Base-by-base conservation (phyloP, 2,113 vertebrate genomes). In the Macroglossus sobrinus region DNA sequence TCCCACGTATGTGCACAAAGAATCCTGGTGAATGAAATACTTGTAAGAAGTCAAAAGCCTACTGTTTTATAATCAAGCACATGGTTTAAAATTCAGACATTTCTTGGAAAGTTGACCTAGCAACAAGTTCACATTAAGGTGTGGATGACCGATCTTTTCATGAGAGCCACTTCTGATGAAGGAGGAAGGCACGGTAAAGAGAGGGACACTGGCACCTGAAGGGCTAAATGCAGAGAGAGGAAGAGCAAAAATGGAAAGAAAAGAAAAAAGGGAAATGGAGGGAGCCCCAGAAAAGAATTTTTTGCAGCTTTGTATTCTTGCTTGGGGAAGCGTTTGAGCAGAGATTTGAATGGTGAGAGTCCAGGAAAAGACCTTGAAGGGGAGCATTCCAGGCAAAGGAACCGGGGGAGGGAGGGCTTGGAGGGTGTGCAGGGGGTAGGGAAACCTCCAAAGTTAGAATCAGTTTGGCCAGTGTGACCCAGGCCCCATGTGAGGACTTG, bases 1-100 rank as follows among this genome's bases (percentile, higher is more conserved):
- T 59, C 13, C 18, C 38, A n/a, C 21, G 10, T 5, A 74, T 0
- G 33, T 0, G 19, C n/a, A 69, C 40, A 11, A 3, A 61, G 2
- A 16, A 82, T 71, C 35, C 64, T 35, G 43, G 47, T 53, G 35
- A 24, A 40, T 33, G 30, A 40, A 47, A 63, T 38, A 28, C 19
- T 59, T 71, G 59, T 57, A 85, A 55, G 81, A 79, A 91, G 35
- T 22, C 5, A 4, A 88, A 80, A 89, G 3, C 22, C 45, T 64
- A 40, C 40, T 24, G 40, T 79, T 81, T 66, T 81, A 63, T 59
- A 85, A 53, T 89, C 55, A 84, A 30, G 40, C 12, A 22, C 50
- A 38, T 6, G 53, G 30, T 69, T 89, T 89, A 28, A 86, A 82
- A 50, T 71, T 33, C 35, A 87, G 28, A 74, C 33, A 13, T 63